Percentiles rank a stretch among this genome's conserved stretches.
phyloP scores from a whole-genome alignment of 2,888 invertebrate species.

The Tetropium fuscum region DNA sequence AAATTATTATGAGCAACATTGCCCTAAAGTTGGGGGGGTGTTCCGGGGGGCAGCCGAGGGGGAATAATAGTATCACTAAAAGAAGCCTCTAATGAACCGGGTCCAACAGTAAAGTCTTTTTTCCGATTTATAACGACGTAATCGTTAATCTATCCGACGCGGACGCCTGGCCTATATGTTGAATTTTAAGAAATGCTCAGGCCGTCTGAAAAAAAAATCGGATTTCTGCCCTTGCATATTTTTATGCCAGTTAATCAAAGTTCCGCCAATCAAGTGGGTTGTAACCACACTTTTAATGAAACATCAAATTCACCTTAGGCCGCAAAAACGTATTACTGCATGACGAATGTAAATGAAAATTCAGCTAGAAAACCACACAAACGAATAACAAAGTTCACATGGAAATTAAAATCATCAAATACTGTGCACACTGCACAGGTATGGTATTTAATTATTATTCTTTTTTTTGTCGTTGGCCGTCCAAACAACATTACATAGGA shows the following conservation, averaged over 20 bases:
- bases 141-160: too few relatives aligned
- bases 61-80: too few relatives aligned
- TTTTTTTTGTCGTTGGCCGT: conserved; percentile 23
- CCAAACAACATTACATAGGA: conserved; percentile 35
- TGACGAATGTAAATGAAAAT: conserved; percentile 62
- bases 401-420: conserved; percentile 37
- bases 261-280: conserved; percentile 55
- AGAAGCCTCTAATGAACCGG: too few relatives aligned
- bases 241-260: conserved; percentile 54
- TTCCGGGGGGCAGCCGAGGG: too few relatives aligned
- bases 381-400: conserved; percentile 53
- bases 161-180: too few relatives aligned
- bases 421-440: conserved; percentile 26
- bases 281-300: conserved; percentile 59
- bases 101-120: too few relatives aligned
- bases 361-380: conserved; percentile 58
- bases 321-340: conserved; percentile 62
- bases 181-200: conserved; percentile 1
- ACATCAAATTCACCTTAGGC: conserved; percentile 57
- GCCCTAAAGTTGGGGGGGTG: too few relatives aligned
- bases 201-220: neutral
- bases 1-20: too few relatives aligned
- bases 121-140: too few relatives aligned
- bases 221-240: neutral
- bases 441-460: conserved; percentile 30